Conservation (phyloP, 92 coral and sea anemone species). For the Paragorgia papillata region DNA sequence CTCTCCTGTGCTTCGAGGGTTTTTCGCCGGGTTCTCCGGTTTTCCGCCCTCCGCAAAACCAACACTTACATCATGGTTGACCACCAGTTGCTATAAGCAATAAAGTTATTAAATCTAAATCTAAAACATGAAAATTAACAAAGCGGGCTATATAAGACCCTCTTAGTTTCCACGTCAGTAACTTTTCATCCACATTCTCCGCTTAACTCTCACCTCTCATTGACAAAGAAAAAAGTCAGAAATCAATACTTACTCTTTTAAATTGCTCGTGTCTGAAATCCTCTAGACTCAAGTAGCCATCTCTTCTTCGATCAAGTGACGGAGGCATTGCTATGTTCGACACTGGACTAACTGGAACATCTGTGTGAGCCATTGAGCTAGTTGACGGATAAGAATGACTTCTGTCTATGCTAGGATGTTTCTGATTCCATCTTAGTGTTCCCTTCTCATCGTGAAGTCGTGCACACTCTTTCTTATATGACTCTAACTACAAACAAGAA, state of each 20-base stretch:
- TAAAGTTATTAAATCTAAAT: no score
- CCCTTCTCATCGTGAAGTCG: constrained; percentile 26
- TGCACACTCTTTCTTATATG: constrained; percentile 37
- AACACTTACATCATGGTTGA: no score
- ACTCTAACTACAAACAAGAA: constrained; percentile 22
- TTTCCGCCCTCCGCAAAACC: no score
- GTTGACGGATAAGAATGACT: constrained; percentile 35
- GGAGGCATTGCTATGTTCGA: constrained; percentile 17
- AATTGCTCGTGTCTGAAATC: constrained; percentile 36
- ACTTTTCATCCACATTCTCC: no score
- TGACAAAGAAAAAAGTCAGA: no score
- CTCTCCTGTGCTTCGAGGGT: no score
- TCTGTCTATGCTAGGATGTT: constrained; percentile 40
- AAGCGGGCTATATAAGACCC: no score
- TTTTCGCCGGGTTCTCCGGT: no score
- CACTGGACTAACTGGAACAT: constrained; percentile 13
- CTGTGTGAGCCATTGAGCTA: constrained; percentile 5
- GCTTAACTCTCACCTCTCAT: no score
- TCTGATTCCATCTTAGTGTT: neutral
- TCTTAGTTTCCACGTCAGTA: no score
- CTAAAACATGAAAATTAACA: no score
- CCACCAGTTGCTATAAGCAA: no score
- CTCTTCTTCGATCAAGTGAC: constrained; percentile 5
- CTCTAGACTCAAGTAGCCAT: constrained; percentile 14
- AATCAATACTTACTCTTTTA: constrained; percentile 34